These are phyloP conservation scores for Baryphthengus martii DNA, from an alignment of 2,113 vertebrate genomes.

Conservation along the genomic window DNA sequence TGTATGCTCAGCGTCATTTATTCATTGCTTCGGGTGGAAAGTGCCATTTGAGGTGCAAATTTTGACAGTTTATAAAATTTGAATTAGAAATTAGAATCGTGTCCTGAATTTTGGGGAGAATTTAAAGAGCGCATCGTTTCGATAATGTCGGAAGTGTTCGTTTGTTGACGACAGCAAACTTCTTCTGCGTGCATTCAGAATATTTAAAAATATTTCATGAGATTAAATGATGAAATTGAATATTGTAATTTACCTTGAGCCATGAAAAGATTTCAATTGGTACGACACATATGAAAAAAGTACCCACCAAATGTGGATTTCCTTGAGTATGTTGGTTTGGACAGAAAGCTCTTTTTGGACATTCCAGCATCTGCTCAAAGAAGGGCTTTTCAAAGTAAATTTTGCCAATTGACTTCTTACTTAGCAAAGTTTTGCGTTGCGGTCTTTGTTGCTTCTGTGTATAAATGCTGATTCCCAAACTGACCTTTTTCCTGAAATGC, in stretches of 20 bases:
- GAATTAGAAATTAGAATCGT: background rate
- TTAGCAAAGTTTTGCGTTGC: background rate
- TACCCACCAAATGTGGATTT: accelerated
- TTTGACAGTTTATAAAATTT: background rate
- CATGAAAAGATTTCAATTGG: accelerated
- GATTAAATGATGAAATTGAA: background rate
- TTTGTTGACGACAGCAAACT: background rate
- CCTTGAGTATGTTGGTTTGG: accelerated
- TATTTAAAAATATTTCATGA: background rate
- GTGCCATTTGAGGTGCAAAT: background rate
- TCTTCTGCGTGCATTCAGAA: background rate
- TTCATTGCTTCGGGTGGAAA: background rate
- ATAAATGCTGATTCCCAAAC: background rate
- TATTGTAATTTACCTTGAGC: background rate
- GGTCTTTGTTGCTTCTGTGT: background rate
- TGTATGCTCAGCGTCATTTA: background rate
- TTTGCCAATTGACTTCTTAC: background rate
- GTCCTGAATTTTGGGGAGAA: background rate
- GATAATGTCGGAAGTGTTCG: background rate
- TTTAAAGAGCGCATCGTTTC: accelerated
- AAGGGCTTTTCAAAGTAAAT: background rate
- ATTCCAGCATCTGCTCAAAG: background rate
- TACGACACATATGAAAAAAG: accelerated
- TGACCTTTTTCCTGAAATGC: background rate
- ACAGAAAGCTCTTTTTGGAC: background rate